Evolutionary conservation across 2,797 vertebrate genomes (phyloP).

Genomic region (Craterocephalus amniculus): DNA sequence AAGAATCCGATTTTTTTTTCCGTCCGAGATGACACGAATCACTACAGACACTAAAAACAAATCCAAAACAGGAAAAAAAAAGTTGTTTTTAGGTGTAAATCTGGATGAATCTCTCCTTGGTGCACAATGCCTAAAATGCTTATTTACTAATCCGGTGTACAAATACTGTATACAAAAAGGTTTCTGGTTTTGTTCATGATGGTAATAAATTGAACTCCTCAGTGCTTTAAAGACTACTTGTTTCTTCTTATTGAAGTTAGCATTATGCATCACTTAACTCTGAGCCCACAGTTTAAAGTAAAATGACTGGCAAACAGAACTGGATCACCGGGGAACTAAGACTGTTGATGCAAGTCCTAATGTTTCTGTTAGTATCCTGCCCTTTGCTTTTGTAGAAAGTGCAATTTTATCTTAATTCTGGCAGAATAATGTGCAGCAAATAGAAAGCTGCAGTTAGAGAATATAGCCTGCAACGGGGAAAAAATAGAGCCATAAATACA

Average conservation of each 20-base stretch:
- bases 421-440: conserved; percentile 38
- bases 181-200: conserved; percentile 3
- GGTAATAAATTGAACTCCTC: neutral
- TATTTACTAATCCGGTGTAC: conserved; percentile 30
- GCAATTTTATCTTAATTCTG: conserved; percentile 21
- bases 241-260: conserved; percentile 33
- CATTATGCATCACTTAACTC: conserved; percentile 25
- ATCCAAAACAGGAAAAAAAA: conserved; percentile 8
- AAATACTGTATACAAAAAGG: conserved; percentile 57
- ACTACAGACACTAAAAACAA: conserved; percentile 14
- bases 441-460: neutral
- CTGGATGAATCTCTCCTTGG: conserved; percentile 5
- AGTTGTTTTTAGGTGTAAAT: conserved; percentile 7
- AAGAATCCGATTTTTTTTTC: neutral
- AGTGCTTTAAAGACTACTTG: conserved; percentile 13
- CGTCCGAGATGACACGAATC: conserved; percentile 6
- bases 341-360: conserved; percentile 2
- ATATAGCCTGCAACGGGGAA: neutral
- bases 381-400: conserved; percentile 25
- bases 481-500: conserved; percentile 54
- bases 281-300: conserved; percentile 35
- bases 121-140: conserved; percentile 6
- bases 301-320: conserved; percentile 20
- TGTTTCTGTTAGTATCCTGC: conserved; percentile 14
- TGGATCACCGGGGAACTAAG: conserved; percentile 18